These are phyloP conservation scores for Hedychridium roseum DNA, from an alignment of 2,888 invertebrate species.

Conservation along the genomic window DNA sequence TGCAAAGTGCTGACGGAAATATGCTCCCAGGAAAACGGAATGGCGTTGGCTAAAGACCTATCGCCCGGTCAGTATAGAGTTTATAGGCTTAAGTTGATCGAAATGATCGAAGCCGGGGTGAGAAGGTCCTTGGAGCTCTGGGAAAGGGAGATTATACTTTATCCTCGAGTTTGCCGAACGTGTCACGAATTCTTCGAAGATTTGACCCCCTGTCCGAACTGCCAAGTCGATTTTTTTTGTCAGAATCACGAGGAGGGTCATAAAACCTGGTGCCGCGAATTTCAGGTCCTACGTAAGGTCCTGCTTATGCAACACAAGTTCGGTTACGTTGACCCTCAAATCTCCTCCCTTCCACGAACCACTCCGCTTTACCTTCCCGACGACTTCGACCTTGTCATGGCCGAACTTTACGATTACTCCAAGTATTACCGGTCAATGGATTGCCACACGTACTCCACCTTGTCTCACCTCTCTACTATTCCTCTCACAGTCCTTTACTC, in stretches of 20 bases:
- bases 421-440: conserved; percentile 64
- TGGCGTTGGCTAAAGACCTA: conserved; percentile 65
- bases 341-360: conserved; percentile 66
- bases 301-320: conserved; percentile 71
- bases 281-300: conserved; percentile 70
- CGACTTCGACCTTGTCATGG: conserved; percentile 66
- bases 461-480: conserved; percentile 73
- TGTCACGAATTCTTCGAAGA: conserved; percentile 66
- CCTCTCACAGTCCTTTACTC: conserved; percentile 72
- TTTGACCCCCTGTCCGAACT: conserved; percentile 68
- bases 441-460: conserved; percentile 70
- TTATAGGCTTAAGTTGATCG: conserved; percentile 71
- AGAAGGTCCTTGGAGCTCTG: conserved; percentile 70
- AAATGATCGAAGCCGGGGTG: conserved; percentile 69
- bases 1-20: conserved; percentile 71
- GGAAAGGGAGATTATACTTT: conserved; percentile 76
- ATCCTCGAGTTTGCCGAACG: conserved; percentile 70
- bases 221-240: conserved; percentile 70
- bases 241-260: conserved; percentile 68
- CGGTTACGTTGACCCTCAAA: conserved; percentile 66
- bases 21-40: conserved; percentile 67
- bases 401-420: conserved; percentile 65
- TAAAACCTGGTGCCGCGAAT: conserved; percentile 71
- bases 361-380: conserved; percentile 56
- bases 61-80: conserved; percentile 71